Conservation (phyloP, 2,888 invertebrate species). For the Eugnorisma glareosa region DNA sequence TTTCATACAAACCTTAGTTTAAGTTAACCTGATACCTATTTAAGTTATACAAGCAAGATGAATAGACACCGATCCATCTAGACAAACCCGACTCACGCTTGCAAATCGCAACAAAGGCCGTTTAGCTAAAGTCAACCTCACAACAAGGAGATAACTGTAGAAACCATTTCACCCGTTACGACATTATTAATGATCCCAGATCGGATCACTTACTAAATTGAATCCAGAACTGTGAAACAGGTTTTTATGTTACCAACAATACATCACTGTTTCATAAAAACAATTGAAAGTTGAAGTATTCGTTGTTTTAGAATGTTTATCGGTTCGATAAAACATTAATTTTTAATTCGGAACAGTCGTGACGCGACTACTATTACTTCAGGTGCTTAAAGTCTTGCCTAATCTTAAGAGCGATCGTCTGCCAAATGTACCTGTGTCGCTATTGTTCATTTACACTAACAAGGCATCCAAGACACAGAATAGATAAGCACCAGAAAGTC, state of each 20-base stretch:
- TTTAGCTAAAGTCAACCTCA: constrained; percentile 59
- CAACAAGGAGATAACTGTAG: constrained; percentile 58
- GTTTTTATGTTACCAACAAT: constrained; percentile 55
- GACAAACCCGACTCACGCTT: constrained; percentile 57
- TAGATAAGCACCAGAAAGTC: constrained; percentile 15
- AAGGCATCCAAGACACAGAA: constrained; percentile 67
- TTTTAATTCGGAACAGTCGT: constrained; percentile 82
- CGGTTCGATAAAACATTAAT: constrained; percentile 75
- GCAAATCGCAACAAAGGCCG: constrained; percentile 55
- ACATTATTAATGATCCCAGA: constrained; percentile 66
- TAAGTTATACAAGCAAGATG: constrained; percentile 50
- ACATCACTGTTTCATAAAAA: constrained; percentile 52
- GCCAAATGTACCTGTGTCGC: constrained; percentile 65
- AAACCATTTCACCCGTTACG: constrained; percentile 61
- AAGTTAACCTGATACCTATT: constrained; percentile 29
- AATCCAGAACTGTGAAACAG: constrained; percentile 56
- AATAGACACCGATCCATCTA: constrained; percentile 60
- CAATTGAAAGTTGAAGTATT: constrained; percentile 59
- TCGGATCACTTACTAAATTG: constrained; percentile 63
- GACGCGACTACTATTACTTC: constrained; percentile 67
- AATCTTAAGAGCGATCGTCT: constrained; percentile 70
- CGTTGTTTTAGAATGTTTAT: constrained; percentile 75
- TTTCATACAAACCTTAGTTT: constrained; percentile 2
- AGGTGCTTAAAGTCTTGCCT: constrained; percentile 65
- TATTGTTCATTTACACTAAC: constrained; percentile 76